Base-by-base conservation (phyloP, 2,888 invertebrate species). In the Norana najaformis region DNA sequence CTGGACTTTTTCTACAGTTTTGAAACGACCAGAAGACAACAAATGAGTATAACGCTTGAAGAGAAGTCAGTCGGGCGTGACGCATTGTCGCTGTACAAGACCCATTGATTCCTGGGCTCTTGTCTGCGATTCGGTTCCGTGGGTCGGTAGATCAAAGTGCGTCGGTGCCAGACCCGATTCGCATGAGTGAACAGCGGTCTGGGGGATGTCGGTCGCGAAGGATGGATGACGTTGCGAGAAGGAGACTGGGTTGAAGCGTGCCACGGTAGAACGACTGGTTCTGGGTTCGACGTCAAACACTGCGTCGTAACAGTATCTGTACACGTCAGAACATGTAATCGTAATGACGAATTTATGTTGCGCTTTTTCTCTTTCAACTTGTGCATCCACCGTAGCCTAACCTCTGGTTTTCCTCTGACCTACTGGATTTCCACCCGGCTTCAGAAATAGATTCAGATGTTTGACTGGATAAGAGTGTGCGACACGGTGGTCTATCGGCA, bases 251-350 rank as follows among this genome's bases (percentile, higher is more conserved):
- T 69, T 69, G 69, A 8, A 16, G 69, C 69, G 4, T 69, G 69
- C 69, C 69, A 69, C 8, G 69, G 69, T 16, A 30, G 69, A 69
- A 69, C 30, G 30, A n/a, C n/a, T n/a, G 69, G 18, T n/a, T 30
- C 69, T 16, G 69, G 2, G 69, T 69, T n/a, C n/a, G 69, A 69
- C n/a, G 69, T n/a, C 69, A n/a, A 85, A 85, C 85, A 85, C 85
- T 34, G 37, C 16, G 85, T 85, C 0, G 85, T 0, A 36, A 85
- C 35, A 35, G 6, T 85, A 85, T 85, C 85, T 85, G 37, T 37
- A 37, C 30, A 69, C 3, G 69, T 69, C 69, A n/a, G 8, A 6
- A 69, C 30, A 69, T 8, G 69, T n/a, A 69, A 47, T 47, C n/a
- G n/a, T n/a, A 18, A 53, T 53, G 23, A 23, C 2, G n/a, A n/a